A percentile compares a stretch with the other conserved stretches of the same genome.
Conservation (phyloP, 1,140 invertebrate species). For the Rhopalosiphum padi region DNA sequence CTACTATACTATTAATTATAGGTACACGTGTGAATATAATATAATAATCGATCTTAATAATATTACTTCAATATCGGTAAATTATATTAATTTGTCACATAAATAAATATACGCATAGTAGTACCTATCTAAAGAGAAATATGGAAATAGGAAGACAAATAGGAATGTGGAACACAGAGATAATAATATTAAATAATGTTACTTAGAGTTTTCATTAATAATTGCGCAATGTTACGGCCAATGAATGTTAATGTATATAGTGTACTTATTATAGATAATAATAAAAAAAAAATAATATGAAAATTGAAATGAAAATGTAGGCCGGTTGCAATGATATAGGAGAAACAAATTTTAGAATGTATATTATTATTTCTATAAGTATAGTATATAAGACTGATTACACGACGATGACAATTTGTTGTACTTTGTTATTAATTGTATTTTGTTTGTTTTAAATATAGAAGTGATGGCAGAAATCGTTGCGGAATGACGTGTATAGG, state of each 20-base stretch:
- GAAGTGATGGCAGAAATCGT: slow-evolving; percentile 1
- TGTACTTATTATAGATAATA: neutral
- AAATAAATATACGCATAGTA: neutral
- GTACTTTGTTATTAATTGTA: slow-evolving; percentile 36
- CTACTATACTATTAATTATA: neutral
- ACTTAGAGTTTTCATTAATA: neutral
- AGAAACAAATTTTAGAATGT: neutral
- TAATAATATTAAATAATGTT: neutral
- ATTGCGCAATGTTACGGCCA: neutral
- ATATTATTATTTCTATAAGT: slow-evolving; percentile 1
- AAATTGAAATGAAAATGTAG: neutral
- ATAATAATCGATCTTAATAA: neutral
- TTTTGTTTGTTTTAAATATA: slow-evolving; percentile 3
- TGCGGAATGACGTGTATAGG: neutral
- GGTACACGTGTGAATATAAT: neutral
- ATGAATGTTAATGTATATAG: neutral
- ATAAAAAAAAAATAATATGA: neutral
- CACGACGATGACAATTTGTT: neutral
- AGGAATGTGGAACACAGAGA: slow-evolving; percentile 18
- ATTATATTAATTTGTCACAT: neutral
- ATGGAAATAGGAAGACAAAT: slow-evolving; percentile 32
- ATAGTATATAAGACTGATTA: neutral
- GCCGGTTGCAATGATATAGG: neutral
- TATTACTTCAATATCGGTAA: neutral
- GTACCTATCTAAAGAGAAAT: slow-evolving; percentile 21